A percentile compares a stretch with the other conserved stretches of the same genome.
These are phyloP conservation scores for Myoxocephalus aenaeus DNA, from an alignment of 2,797 vertebrate species.

Conservation along the genomic window DNA sequence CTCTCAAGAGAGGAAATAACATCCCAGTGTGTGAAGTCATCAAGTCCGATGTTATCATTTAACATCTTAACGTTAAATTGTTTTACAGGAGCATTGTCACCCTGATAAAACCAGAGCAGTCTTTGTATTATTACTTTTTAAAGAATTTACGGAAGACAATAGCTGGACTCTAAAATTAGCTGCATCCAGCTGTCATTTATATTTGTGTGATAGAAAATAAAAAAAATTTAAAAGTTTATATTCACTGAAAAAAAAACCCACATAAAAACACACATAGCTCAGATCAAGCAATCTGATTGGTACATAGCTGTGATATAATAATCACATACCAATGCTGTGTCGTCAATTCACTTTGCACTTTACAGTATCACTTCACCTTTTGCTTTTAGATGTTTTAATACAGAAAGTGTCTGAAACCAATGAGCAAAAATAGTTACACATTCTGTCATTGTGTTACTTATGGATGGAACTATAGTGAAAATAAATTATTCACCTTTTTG, in stretches of 20 bases:
- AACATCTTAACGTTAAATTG: slow-evolving; percentile 50
- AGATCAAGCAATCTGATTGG: not conserved
- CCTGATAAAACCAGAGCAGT: slow-evolving; percentile 33
- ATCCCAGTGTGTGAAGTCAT: slow-evolving; percentile 44
- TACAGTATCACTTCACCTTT: not conserved
- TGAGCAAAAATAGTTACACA: not conserved
- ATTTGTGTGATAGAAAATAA: slow-evolving; percentile 8
- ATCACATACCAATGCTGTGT: not conserved
- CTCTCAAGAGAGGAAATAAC: slow-evolving; percentile 48
- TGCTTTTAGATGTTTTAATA: not conserved
- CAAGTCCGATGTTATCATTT: slow-evolving; percentile 32
- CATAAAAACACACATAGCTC: not conserved
- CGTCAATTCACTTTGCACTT: not conserved
- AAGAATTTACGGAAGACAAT: not conserved
- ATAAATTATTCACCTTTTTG: not conserved
- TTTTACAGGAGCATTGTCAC: slow-evolving; percentile 34
- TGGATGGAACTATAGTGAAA: not conserved
- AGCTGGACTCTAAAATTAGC: not conserved
- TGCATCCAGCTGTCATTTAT: not conserved
- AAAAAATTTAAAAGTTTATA: slow-evolving; percentile 32
- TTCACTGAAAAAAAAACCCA: slow-evolving; percentile 19
- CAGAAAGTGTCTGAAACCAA: not conserved
- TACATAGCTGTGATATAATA: not conserved
- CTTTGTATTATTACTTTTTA: slow-evolving; percentile 4
- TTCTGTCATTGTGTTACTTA: not conserved